Percentiles rank a stretch among this genome's conserved stretches.
Conservation (phyloP, 1,140 invertebrate species). For the Ditylenchus dipsaci region DNA sequence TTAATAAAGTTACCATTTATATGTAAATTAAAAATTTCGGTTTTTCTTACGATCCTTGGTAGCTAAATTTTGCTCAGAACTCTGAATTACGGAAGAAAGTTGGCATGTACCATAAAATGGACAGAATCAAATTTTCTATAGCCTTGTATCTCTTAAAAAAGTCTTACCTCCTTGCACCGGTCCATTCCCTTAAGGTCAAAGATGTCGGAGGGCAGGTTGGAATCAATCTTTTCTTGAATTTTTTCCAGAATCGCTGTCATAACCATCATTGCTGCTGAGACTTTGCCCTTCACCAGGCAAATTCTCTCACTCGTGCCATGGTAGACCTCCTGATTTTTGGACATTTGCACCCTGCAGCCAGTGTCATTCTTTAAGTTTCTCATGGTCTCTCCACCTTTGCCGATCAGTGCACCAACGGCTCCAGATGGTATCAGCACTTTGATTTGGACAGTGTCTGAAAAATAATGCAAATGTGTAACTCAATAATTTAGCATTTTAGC, state of each 20-base stretch:
- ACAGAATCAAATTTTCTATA: no score
- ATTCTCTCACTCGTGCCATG: conserved; percentile 84
- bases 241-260: conserved; percentile 95
- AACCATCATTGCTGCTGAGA: conserved; percentile 85
- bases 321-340: conserved; percentile 56
- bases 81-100: no score
- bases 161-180: conserved; percentile 40
- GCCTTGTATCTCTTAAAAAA: no score
- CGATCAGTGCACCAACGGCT: conserved; percentile 56
- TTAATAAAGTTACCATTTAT: no score
- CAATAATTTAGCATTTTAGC: conserved; percentile 10
- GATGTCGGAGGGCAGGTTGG: conserved; percentile 64
- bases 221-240: conserved; percentile 92
- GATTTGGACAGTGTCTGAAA: conserved; percentile 50
- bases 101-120: no score
- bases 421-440: conserved; percentile 53
- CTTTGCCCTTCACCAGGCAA: conserved; percentile 87
- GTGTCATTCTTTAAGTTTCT: conserved; percentile 51
- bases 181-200: conserved; percentile 54
- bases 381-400: conserved; percentile 57
- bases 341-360: conserved; percentile 56
- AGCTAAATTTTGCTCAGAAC: no score
- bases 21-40: no score
- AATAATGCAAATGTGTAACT: neutral
- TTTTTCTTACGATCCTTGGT: no score